phyloP scores from a whole-genome alignment of 1,140 invertebrate genomes.

The Luehdorfia chinensis region DNA sequence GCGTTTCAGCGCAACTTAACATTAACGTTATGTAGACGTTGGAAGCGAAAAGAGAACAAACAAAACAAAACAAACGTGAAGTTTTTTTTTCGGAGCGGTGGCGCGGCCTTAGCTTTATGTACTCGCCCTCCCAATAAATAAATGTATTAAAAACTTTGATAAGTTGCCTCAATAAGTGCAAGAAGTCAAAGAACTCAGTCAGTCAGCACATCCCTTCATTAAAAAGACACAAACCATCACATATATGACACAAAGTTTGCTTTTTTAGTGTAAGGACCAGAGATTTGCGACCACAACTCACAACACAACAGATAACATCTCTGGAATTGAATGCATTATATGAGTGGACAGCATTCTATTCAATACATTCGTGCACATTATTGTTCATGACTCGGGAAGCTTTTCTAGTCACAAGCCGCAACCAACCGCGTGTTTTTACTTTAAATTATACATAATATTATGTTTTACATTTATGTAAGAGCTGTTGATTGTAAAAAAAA shows the following conservation, averaged over 20 bases:
- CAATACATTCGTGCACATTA: background rate
- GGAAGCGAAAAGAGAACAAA: conserved; percentile 70
- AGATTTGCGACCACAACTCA: too few species aligned
- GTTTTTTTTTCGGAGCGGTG: conserved; percentile 40
- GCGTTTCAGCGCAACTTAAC: conserved; percentile 50
- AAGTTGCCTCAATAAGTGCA: too few species aligned
- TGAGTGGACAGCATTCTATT: too few species aligned
- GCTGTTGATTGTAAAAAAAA: conserved; percentile 75
- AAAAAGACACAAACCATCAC: too few species aligned
- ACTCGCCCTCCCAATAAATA: background rate
- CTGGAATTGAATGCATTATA: too few species aligned
- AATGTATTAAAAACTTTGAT: too few species aligned
- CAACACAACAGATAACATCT: too few species aligned
- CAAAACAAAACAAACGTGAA: conserved; percentile 71
- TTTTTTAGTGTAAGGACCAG: too few species aligned
- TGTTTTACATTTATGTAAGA: conserved; percentile 77
- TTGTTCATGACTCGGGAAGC: background rate
- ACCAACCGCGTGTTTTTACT: conserved; percentile 56
- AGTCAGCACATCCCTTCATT: too few species aligned
- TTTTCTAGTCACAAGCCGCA: conserved; percentile 30
- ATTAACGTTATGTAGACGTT: conserved; percentile 36
- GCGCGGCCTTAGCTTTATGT: conserved; percentile 21
- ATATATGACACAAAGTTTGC: too few species aligned
- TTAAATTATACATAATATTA: conserved; percentile 77
- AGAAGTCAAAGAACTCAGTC: too few species aligned